These are phyloP conservation scores for Limnephilus auricula DNA, from an alignment of 2,888 invertebrate species.

Conservation along the genomic window DNA sequence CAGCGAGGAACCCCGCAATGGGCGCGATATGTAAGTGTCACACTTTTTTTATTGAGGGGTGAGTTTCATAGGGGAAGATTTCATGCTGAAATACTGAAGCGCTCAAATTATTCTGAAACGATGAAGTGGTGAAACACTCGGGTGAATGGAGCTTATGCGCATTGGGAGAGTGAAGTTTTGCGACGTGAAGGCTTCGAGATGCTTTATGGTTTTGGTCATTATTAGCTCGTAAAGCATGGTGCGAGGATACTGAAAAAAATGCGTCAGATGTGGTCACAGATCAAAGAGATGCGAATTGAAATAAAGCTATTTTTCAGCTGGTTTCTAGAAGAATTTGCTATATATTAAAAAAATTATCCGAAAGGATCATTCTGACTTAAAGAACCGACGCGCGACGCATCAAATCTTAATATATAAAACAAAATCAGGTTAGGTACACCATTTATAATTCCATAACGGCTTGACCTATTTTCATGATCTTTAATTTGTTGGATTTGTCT, in stretches of 20 bases:
- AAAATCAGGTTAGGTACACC: no score
- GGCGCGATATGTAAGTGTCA: constrained; percentile 25
- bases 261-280: neutral
- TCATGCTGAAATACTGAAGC: neutral
- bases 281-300: neutral
- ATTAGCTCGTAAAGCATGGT: neutral
- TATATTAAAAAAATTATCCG: no score
- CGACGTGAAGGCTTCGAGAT: neutral
- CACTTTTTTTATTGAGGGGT: constrained; percentile 28
- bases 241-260: neutral
- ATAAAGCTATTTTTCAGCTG: neutral
- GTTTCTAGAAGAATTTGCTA: neutral
- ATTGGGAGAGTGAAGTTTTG: neutral
- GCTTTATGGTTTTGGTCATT: neutral
- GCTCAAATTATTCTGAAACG: neutral
- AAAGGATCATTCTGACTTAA: no score
- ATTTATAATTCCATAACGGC: no score
- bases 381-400: no score
- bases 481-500: no score
- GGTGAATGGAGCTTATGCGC: neutral
- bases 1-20: neutral
- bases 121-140: neutral
- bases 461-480: no score
- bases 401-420: no score
- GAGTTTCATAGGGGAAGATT: constrained; percentile 4